Base-by-base conservation (phyloP, 2,797 vertebrate species). In the Neosilurus hyrtlii region DNA sequence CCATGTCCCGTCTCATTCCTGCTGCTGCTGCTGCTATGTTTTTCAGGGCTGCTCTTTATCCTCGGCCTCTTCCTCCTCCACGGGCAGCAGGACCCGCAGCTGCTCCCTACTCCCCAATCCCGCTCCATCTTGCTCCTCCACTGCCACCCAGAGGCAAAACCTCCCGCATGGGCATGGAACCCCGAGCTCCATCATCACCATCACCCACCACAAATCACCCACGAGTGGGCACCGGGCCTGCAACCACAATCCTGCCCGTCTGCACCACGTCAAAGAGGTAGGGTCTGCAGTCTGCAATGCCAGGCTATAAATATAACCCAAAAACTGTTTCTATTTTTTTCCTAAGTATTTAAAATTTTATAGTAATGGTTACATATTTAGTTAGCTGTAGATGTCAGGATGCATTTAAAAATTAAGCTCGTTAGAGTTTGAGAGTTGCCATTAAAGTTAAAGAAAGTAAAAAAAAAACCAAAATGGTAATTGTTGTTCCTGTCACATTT, bases 251-350 rank as follows among this genome's bases (percentile, higher is more conserved):
- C 90, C 92, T 75, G 91, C 92, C 85, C 94, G 93, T 12, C 95
- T 96, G 82, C 92, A 94, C 57, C 94, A 96, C 93, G 95, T 96
- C 84, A 94, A 91, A 95, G 95, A 96, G 95, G 96, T 96, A 94
- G 89, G 94, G 89, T 52, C 84, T 0, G 15, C 9, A 3, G n/a
- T 20, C 76, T 65, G 61, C n/a, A 65, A 52, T 52, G 61, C 15
- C 37, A 78, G 61, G 61, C 9, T 65, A 65, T 15, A 78, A 26
- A 20, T 78, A 26, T 30, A 65, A 52, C 43, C 57, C n/a, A 3
- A 22, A 57, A 75, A 61, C 7, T 2, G 12, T 72, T 10, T 37
- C 9, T 43, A 14, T 65, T 30, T 30, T 26, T 4, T 35, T 35
- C 2, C 30, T 73, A 14, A 7, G 18, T 43, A 1, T 71, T 15